phyloP scores from a whole-genome alignment of 2,797 vertebrate species.

The Vespertilio murinus region DNA sequence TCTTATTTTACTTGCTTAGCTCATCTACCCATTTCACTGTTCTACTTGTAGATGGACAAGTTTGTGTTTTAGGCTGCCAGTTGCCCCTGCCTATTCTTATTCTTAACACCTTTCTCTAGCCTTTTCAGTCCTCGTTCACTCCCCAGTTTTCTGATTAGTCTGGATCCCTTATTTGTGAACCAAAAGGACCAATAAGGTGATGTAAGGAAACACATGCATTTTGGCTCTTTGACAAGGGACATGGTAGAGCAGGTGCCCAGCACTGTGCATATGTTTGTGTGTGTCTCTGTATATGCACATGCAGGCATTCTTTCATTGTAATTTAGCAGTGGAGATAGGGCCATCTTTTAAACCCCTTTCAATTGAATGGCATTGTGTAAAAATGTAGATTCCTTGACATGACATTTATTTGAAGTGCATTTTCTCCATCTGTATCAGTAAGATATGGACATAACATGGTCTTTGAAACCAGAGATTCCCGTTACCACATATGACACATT shows the following conservation, averaged over 20 bases:
- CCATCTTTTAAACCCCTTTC: not conserved
- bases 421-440: not conserved
- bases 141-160: not conserved
- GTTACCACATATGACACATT: not conserved
- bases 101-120: not conserved
- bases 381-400: not conserved
- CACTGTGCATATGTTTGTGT: not conserved
- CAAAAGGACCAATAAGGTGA: not conserved
- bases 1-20: not conserved
- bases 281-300: not conserved
- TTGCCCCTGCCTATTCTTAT: not conserved
- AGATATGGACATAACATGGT: not conserved
- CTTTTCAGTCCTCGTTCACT: not conserved
- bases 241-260: not conserved
- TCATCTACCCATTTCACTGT: not conserved
- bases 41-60: not conserved
- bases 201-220: not conserved
- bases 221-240: not conserved
- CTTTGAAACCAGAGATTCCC: not conserved
- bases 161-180: not conserved
- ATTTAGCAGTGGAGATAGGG: not conserved
- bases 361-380: not conserved
- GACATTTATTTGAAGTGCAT: slow-evolving; percentile 13
- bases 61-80: not conserved
- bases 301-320: not conserved